Percentiles rank a stretch among this genome's conserved stretches.
Evolutionary conservation across 1,140 invertebrate genomes (phyloP).

Genomic region (Drosophila suzukii): DNA sequence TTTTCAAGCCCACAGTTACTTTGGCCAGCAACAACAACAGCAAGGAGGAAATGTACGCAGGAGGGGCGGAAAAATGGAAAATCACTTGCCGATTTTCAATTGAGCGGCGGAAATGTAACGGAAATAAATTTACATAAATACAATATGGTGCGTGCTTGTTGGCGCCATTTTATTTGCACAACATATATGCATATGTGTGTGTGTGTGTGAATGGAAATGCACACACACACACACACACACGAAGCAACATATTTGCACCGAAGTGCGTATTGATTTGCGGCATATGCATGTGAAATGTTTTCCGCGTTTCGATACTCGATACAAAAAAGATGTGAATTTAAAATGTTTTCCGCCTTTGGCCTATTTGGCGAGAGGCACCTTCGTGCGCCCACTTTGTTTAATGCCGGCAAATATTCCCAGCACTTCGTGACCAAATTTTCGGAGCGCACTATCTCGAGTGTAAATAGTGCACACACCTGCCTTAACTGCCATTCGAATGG

Average conservation of each 20-base stretch:
- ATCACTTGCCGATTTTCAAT: slow-evolving; percentile 82
- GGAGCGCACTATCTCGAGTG: slow-evolving; percentile 65
- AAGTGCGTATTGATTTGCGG: slow-evolving; percentile 77
- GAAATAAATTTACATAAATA: slow-evolving; percentile 84
- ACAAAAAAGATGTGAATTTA: slow-evolving; percentile 56
- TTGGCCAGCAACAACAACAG: slow-evolving; percentile 12
- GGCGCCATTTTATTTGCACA: slow-evolving; percentile 79
- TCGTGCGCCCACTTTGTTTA: slow-evolving; percentile 53
- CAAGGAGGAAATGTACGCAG: slow-evolving; percentile 48
- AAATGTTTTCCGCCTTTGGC: slow-evolving; percentile 33
- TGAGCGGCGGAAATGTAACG: slow-evolving; percentile 82
- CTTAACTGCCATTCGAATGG: slow-evolving; percentile 48
- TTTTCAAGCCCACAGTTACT: slow-evolving; percentile 44
- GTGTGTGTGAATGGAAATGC: slow-evolving; percentile 18
- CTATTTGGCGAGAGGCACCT: slow-evolving; percentile 16
- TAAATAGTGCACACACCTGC: slow-evolving; percentile 68
- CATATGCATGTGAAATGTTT: slow-evolving; percentile 41
- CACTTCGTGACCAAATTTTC: slow-evolving; percentile 76
- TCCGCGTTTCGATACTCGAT: slow-evolving; percentile 17
- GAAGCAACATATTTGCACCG: slow-evolving; percentile 62
- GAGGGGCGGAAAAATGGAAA: slow-evolving; percentile 48
- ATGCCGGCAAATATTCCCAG: slow-evolving; percentile 62
- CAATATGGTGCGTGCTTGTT: slow-evolving; percentile 82
- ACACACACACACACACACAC: slow-evolving; percentile 31
- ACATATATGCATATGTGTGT: slow-evolving; percentile 15